Percentiles rank a stretch among this genome's conserved stretches.
Conservation (phyloP, 2,797 vertebrate genomes). For the Semotilus atromaculatus region DNA sequence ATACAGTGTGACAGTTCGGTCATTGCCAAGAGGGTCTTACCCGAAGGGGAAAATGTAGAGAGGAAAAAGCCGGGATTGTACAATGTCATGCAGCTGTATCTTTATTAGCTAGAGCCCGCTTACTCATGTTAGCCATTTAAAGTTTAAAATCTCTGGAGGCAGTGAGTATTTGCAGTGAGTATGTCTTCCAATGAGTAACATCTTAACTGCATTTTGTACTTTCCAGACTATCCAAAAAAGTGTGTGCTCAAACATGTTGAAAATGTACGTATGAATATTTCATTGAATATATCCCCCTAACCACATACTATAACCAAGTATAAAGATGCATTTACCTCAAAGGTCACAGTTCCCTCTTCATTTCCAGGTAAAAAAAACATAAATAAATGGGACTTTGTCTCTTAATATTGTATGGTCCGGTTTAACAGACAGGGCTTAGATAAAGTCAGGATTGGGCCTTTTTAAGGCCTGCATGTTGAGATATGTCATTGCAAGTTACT, state of each 20-base stretch:
- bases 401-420: conserved; percentile 53
- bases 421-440: neutral
- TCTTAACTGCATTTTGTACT: conserved; percentile 25
- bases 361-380: conserved; percentile 72
- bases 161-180: neutral
- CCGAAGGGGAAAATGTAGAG: conserved; percentile 13
- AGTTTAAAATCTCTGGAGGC: conserved; percentile 4
- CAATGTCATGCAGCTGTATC: conserved; percentile 1
- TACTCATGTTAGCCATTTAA: conserved; percentile 18
- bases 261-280: conserved; percentile 61
- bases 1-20: conserved; percentile 41
- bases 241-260: conserved; percentile 62
- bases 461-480: no score
- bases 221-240: conserved; percentile 39
- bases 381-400: conserved; percentile 67
- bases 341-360: conserved; percentile 71
- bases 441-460: no score
- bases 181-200: neutral
- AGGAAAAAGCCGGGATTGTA: conserved; percentile 25
- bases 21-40: conserved; percentile 17
- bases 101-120: conserved; percentile 7
- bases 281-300: conserved; percentile 65
- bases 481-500: no score
- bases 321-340: conserved; percentile 63
- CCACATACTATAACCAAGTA: conserved; percentile 71